Conservation (phyloP, 2,797 vertebrate genomes). For the Coracias cyanogaster region DNA sequence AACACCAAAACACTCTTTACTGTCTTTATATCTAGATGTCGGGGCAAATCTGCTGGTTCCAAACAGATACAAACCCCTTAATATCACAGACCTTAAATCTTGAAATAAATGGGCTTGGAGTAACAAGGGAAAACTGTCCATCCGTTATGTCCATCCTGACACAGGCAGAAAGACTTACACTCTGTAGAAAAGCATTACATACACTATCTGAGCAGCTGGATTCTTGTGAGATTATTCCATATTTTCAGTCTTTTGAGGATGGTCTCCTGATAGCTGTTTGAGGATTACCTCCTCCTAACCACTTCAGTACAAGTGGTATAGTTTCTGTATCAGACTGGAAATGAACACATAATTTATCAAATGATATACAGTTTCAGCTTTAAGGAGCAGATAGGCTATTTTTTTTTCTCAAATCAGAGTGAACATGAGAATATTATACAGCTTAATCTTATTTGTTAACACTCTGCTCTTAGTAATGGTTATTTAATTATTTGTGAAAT, state of each 20-base stretch:
- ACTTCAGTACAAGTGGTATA: not conserved
- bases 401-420: not conserved
- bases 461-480: accelerated
- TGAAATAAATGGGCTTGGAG: not conserved
- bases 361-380: not conserved
- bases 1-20: not conserved
- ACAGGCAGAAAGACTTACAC: not conserved
- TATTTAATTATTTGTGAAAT: not conserved
- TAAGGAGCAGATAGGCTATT: not conserved
- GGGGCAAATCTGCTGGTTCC: not conserved
- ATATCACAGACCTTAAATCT: not conserved
- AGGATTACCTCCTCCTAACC: not conserved
- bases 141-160: not conserved
- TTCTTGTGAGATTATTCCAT: not conserved
- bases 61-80: not conserved
- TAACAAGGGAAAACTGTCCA: not conserved
- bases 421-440: not conserved
- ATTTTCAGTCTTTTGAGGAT: not conserved
- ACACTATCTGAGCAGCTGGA: not conserved
- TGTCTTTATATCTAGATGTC: not conserved
- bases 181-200: not conserved
- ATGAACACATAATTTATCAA: not conserved
- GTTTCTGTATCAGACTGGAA: not conserved
- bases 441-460: not conserved
- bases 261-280: not conserved